A percentile compares a stretch with the other conserved stretches of the same genome.
Conservation (phyloP, 1,140 invertebrate genomes). For the Sitophilus oryzae region DNA sequence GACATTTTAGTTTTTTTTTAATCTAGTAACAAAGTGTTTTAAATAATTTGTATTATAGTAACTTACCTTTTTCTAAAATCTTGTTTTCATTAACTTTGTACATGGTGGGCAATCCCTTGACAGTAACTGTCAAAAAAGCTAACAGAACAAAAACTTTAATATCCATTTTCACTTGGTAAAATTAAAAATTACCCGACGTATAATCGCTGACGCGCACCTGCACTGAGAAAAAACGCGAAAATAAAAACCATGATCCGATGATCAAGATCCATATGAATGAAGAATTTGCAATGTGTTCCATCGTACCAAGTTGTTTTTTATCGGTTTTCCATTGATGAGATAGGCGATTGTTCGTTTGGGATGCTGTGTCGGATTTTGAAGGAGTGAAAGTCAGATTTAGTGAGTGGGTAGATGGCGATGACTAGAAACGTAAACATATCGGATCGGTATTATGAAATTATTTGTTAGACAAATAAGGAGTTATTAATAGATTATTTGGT, state of each 20-base stretch:
- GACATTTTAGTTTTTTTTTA: too few relatives aligned
- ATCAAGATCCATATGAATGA: conserved; percentile 1
- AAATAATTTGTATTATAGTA: too few relatives aligned
- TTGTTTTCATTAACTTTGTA: conserved; percentile 37
- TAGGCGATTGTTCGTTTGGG: not conserved
- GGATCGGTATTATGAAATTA: too few relatives aligned
- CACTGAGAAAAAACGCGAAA: conserved; percentile 8
- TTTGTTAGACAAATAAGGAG: too few relatives aligned
- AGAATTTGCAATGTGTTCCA: conserved; percentile 13
- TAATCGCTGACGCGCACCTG: not conserved
- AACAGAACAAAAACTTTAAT: conserved; percentile 16
- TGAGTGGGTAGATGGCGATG: conserved; percentile 1
- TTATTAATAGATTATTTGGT: too few relatives aligned
- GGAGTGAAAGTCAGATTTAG: conserved; percentile 13
- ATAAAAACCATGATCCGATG: conserved; percentile 8
- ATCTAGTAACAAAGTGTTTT: not conserved
- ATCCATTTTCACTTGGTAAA: conserved; percentile 5
- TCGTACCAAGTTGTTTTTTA: not conserved
- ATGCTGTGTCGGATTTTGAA: not conserved
- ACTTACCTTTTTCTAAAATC: conserved; percentile 35
- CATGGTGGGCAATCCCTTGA: conserved; percentile 27
- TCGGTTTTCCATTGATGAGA: not conserved
- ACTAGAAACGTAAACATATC: conserved; percentile 1
- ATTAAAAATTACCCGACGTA: not conserved
- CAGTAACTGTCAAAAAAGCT: not conserved